These are phyloP conservation scores for Lasiurus borealis DNA, from an alignment of 2,113 vertebrate genomes.

Conservation along the genomic window DNA sequence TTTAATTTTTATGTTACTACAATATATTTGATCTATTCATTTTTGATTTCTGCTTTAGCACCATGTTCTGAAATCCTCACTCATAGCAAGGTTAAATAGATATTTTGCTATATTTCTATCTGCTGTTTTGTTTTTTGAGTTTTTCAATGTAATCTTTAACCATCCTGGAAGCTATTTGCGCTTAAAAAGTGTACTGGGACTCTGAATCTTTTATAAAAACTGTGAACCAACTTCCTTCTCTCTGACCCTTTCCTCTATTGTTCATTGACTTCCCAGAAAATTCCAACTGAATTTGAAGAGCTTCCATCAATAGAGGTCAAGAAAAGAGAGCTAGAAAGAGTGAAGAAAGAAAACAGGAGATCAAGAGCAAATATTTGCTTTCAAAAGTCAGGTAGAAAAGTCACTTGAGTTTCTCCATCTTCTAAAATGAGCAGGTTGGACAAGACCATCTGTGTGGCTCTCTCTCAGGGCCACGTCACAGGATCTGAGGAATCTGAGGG, in stretches of 20 bases:
- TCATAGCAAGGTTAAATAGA: background rate
- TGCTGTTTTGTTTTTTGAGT: background rate
- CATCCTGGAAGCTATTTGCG: background rate
- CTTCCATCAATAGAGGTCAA: background rate
- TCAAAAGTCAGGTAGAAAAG: constrained; percentile 35
- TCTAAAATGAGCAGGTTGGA: constrained; percentile 42
- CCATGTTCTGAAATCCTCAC: background rate
- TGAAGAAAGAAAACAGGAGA: background rate
- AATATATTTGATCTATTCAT: background rate
- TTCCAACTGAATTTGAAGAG: constrained; percentile 18
- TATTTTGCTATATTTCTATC: constrained; percentile 40
- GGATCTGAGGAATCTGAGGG: background rate
- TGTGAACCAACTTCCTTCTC: background rate
- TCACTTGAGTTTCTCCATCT: background rate
- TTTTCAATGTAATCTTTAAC: constrained; percentile 42
- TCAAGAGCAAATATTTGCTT: background rate
- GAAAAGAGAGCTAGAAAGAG: background rate
- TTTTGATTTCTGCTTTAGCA: background rate
- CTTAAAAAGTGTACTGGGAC: background rate
- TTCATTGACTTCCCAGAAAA: background rate
- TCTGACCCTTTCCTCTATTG: background rate
- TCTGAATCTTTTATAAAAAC: background rate
- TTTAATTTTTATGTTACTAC: background rate
- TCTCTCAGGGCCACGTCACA: background rate
- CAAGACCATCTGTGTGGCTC: background rate